Evolutionary conservation across 2,113 vertebrate genomes (phyloP), one percentile per base, ranked within the genome.

Genomic region (Xerus inauris): DNA sequence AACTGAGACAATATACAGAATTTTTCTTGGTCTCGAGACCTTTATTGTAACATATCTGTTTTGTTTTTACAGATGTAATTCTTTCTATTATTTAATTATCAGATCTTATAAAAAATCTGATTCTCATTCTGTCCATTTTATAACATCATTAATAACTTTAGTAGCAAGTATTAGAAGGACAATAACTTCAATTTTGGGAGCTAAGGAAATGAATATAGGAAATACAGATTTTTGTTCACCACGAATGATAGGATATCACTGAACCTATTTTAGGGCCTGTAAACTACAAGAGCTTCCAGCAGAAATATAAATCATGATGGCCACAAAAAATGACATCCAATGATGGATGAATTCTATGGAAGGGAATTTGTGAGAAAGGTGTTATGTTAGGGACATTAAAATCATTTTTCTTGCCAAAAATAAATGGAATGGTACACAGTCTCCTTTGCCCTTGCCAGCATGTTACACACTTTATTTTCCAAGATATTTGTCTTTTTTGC

Each of bases 381-480:
- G 7, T 4, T 69, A 32, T 45, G 47, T n/a, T 2, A 77, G 89
- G 79, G 69, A 90, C 69, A 92, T 81, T 72, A 4, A 90, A 97
- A 94, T 89, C 54, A 40, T 94, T 97, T 88, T 95, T 97, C 72
- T 95, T 97, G 85, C 95, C 93, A 85, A 77, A 77, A 94, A 42
- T 94, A 93, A 97, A 71, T 51, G 45, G 28, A 97, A 67, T 51
- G 35, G 59, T 91, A 4, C 10, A 0, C 40, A 51, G 19, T 93
- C 14, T 72, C 86, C 65, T 71, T 59, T 96, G 96, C 32, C 51
- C 87, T 97, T 97, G 65, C 54, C 81, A 49, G 28, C 38, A 49
- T 85, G 77, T 28, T 67, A 14, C 73, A 38, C 51, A 82, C 26
- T 96, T 69, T 91, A 57, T 1, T 85, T 95, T 92, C 75, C 69